phyloP scores from a whole-genome alignment of 2,888 invertebrate genomes.

The Andrena minutula region DNA sequence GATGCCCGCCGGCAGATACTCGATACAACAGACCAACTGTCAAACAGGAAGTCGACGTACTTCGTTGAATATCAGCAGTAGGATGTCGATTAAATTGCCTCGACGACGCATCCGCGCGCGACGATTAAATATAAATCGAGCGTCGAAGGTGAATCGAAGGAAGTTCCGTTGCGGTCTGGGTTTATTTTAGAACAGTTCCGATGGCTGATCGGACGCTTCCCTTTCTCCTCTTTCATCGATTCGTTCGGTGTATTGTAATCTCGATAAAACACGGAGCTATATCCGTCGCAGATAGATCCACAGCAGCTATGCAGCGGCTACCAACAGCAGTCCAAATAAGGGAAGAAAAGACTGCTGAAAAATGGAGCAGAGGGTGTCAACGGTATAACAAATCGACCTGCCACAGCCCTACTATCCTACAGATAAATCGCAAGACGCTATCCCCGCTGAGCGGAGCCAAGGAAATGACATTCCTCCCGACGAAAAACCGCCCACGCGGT shows the following conservation, averaged over 20 bases:
- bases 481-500: constrained; percentile 30
- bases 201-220: not conserved
- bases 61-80: constrained; percentile 13
- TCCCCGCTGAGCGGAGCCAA: constrained; percentile 5
- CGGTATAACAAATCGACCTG: constrained; percentile 36
- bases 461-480: constrained; percentile 8
- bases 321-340: not conserved
- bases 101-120: constrained; percentile 15
- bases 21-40: constrained; percentile 1
- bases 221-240: not conserved
- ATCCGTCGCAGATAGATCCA: not conserved
- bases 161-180: not conserved
- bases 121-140: constrained; percentile 47
- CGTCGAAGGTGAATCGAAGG: constrained; percentile 18
- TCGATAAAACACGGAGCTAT: not conserved
- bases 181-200: not conserved
- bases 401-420: not conserved
- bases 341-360: not conserved
- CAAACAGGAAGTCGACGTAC: constrained; percentile 45
- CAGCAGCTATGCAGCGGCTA: too few relatives aligned
- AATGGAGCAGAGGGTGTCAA: constrained; percentile 22
- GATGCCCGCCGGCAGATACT: constrained; percentile 2
- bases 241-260: not conserved
- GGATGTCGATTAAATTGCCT: constrained; percentile 29
- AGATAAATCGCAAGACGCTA: not conserved